A percentile compares a stretch with the other conserved stretches of the same genome.
Evolutionary conservation across 2,113 vertebrate genomes (phyloP).

Genomic region (Lepus europaeus): DNA sequence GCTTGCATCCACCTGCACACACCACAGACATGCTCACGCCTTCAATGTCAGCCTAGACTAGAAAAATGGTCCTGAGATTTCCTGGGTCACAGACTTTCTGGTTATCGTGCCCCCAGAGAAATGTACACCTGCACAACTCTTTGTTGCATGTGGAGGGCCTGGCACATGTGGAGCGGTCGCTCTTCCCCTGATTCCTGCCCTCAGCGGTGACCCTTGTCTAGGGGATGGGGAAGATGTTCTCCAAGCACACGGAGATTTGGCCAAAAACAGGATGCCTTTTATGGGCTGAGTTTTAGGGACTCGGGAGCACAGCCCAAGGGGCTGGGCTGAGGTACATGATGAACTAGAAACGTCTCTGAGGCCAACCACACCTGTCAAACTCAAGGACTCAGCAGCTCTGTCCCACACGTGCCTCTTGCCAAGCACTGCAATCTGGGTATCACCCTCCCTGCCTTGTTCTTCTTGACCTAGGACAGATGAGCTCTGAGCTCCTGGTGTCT

Average conservation of each 20-base stretch:
- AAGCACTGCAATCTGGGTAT: background rate
- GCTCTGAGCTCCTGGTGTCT: background rate
- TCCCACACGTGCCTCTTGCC: background rate
- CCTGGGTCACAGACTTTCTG: constrained; percentile 24
- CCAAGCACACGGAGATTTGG: background rate
- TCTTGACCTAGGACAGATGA: background rate
- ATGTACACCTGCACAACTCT: background rate
- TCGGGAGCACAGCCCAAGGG: background rate
- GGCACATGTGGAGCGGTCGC: background rate
- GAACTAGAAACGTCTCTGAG: background rate
- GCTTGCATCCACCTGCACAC: constrained; percentile 80
- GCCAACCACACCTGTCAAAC: background rate
- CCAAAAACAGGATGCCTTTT: background rate
- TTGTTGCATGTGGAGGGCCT: background rate
- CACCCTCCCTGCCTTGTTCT: background rate
- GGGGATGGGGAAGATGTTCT: background rate
- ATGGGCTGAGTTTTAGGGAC: background rate
- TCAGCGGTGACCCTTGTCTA: background rate
- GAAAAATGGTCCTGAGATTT: constrained; percentile 43
- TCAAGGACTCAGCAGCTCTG: background rate
- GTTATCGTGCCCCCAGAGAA: background rate
- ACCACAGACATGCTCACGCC: background rate
- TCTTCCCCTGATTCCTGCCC: background rate
- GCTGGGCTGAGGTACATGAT: background rate
- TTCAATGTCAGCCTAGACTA: constrained; percentile 72